Conservation (phyloP, 2,113 vertebrate species). For the Labeo catla region DNA sequence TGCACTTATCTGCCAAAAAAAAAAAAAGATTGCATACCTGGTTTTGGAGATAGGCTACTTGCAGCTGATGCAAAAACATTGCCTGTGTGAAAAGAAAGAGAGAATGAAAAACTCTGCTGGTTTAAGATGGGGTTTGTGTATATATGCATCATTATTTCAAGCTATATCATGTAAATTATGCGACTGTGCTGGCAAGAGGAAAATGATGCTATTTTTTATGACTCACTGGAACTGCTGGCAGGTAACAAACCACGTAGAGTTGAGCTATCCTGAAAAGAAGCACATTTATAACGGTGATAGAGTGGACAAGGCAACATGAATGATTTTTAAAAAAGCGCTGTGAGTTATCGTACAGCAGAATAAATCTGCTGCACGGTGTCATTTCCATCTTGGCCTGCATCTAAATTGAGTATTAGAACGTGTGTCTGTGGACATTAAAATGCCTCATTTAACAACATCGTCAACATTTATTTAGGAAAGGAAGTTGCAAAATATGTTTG, state of each 20-base stretch:
- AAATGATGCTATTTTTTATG: background rate
- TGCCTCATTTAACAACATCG: slow-evolving; percentile 32
- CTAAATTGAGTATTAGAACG: slow-evolving; percentile 13
- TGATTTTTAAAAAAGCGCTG: background rate
- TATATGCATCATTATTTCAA: slow-evolving; percentile 2
- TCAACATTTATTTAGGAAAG: slow-evolving; percentile 26
- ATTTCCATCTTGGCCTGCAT: slow-evolving; percentile 42
- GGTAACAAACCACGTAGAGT: slow-evolving; percentile 84
- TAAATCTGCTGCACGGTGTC: background rate
- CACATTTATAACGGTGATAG: slow-evolving; percentile 6
- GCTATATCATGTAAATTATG: background rate
- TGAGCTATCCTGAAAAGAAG: slow-evolving; percentile 82
- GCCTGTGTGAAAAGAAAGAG: slow-evolving; percentile 69
- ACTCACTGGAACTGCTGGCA: slow-evolving; percentile 92
- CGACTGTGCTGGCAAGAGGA: background rate
- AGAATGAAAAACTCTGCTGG: background rate
- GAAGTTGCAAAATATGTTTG: slow-evolving; percentile 12
- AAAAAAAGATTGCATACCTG: slow-evolving; percentile 75
- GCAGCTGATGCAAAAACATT: slow-evolving; percentile 82
- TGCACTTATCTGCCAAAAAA: background rate
- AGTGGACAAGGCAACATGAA: background rate
- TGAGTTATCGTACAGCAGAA: background rate
- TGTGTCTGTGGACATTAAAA: slow-evolving; percentile 30
- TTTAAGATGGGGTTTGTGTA: background rate
- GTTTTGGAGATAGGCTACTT: slow-evolving; percentile 84